Conservation (phyloP, 2,113 vertebrate genomes). For the Pelobates fuscus region DNA sequence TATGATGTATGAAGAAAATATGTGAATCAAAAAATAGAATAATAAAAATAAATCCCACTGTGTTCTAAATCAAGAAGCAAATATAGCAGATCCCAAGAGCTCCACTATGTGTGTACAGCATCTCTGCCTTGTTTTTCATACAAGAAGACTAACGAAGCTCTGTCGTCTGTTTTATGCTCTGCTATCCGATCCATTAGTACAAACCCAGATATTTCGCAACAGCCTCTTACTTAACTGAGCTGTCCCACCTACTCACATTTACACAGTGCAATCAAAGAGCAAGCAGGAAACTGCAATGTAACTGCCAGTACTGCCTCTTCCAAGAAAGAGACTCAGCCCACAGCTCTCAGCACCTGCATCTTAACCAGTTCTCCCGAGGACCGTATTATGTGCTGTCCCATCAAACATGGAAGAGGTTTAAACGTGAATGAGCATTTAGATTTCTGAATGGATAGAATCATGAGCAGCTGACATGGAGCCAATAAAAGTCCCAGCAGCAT, state of each 20-base stretch:
- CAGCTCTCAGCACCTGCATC: no score
- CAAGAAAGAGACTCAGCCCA: slow-evolving; percentile 64
- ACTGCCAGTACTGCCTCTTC: slow-evolving; percentile 61
- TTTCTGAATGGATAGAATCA: no score
- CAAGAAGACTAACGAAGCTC: slow-evolving; percentile 9
- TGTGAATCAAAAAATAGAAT: background rate
- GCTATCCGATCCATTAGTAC: slow-evolving; percentile 59
- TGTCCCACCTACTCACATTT: slow-evolving; percentile 74
- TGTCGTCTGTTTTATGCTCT: slow-evolving; percentile 43
- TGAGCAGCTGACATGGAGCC: no score
- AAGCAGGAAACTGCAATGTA: slow-evolving; percentile 61
- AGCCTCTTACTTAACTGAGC: slow-evolving; percentile 55
- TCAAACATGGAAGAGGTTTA: no score
- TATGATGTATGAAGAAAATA: background rate
- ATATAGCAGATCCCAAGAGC: background rate
- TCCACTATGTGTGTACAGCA: background rate
- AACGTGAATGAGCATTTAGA: no score
- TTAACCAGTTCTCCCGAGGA: no score
- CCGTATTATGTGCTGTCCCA: no score
- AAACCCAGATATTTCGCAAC: slow-evolving; percentile 61
- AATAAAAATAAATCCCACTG: background rate
- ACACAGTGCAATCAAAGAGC: slow-evolving; percentile 47
- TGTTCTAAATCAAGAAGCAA: background rate
- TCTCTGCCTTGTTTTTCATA: slow-evolving; percentile 10
- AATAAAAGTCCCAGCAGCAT: no score